phyloP scores from a whole-genome alignment of 2,888 invertebrate genomes.

The Dichetophora obliterata region DNA sequence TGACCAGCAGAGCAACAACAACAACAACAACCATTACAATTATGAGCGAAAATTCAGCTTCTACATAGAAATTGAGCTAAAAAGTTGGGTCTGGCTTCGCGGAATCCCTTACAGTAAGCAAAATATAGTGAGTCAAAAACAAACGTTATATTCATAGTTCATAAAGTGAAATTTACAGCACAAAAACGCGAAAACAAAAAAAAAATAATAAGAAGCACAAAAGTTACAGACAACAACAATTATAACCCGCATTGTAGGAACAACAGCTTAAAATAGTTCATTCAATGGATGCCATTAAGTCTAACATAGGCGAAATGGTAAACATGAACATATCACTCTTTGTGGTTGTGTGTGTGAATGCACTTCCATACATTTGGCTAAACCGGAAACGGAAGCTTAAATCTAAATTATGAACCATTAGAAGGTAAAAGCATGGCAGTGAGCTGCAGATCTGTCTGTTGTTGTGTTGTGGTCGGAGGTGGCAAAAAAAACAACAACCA shows the following conservation, averaged over 20 bases:
- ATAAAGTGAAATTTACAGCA: conserved; percentile 47
- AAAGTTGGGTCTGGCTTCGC: no score
- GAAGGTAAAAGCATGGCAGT: neutral
- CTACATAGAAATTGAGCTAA: neutral
- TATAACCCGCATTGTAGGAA: neutral
- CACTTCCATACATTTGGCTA: conserved; percentile 4
- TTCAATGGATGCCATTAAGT: neutral
- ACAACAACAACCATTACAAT: neutral
- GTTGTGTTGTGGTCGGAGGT: neutral
- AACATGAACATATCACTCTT: neutral
- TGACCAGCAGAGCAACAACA: conserved; percentile 39
- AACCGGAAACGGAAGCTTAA: conserved; percentile 34
- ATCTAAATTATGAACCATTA: conserved; percentile 34
- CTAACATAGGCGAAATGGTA: no score
- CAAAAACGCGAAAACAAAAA: conserved; percentile 36
- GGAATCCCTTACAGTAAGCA: no score
- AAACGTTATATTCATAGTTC: neutral
- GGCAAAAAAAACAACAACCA: neutral
- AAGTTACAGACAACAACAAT: neutral
- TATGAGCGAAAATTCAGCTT: neutral
- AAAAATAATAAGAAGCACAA: neutral
- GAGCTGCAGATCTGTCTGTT: neutral
- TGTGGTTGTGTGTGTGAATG: neutral
- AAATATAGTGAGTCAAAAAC: no score
- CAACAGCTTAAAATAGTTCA: neutral